These are phyloP conservation scores for Plectrocnemia conspersa DNA, from an alignment of 1,140 invertebrate genomes.

Conservation along the genomic window DNA sequence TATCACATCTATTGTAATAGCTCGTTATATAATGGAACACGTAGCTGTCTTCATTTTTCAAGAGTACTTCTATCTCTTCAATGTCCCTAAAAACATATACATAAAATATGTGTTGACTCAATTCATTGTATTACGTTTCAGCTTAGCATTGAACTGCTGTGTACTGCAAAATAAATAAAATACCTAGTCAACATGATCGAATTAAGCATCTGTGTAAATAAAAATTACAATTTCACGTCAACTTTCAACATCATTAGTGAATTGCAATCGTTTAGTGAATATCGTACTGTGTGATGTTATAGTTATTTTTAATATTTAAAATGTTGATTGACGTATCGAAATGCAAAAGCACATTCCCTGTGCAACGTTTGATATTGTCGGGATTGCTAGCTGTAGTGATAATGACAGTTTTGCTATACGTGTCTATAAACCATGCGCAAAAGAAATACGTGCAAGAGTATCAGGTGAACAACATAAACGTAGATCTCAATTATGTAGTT, in stretches of 20 bases:
- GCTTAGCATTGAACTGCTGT: too few species aligned
- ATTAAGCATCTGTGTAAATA: too few species aligned
- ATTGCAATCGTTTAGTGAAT: too few species aligned
- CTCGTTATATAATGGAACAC: slow-evolving; percentile 4
- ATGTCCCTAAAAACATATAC: slow-evolving; percentile 19
- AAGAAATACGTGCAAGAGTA: not conserved
- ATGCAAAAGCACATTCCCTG: slow-evolving; percentile 13
- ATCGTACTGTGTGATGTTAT: too few species aligned
- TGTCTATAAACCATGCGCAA: slow-evolving; percentile 2
- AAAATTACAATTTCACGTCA: too few species aligned
- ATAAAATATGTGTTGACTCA: not conserved
- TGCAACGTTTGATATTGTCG: slow-evolving; percentile 21
- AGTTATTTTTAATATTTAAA: not conserved
- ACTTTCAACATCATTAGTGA: too few species aligned
- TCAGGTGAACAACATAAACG: not conserved
- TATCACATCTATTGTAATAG: slow-evolving; percentile 8
- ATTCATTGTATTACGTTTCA: too few species aligned
- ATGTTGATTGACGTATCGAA: slow-evolving; percentile 25
- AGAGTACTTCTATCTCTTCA: slow-evolving; percentile 19
- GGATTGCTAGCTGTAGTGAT: slow-evolving; percentile 11
- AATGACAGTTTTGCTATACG: slow-evolving; percentile 14
- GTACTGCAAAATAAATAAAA: too few species aligned
- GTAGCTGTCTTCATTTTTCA: slow-evolving; percentile 9
- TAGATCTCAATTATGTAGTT: not conserved
- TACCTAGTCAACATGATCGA: too few species aligned